Evolutionary conservation across 2,888 invertebrate species (phyloP), one percentile per base, ranked within the genome.

Genomic region (Tetranychus piercei): DNA sequence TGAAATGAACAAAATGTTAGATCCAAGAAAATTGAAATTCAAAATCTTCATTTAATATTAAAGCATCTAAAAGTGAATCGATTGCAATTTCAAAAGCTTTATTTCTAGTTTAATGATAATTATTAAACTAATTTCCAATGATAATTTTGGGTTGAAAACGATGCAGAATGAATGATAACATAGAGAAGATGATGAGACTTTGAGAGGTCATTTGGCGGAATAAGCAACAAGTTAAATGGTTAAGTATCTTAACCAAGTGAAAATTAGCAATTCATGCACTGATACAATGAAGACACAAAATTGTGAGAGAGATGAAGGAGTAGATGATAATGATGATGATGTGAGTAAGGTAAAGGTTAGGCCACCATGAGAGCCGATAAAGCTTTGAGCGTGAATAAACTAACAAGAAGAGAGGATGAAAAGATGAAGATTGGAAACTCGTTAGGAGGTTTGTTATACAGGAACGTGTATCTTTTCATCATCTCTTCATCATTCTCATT

Each of bases 311-410:
- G 55, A 55, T 55, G 55, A 55, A 55, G 55, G 55, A 55, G 55
- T 55, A 55, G 55, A 55, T 15, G 55, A 9, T 55, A 15, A 9
- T 55, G 55, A 45, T 45, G 45, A 45, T 45, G 45, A 55, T 55
- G 55, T 9, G 9, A 9, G 45, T 45, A 55, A 55, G 15, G 55
- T 55, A 55, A 55, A 55, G 55, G 55, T 55, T 55, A 55, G 55
- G 55, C 55, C 55, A 55, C 55, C 55, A 55, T 55, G 55, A 55
- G 55, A 55, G 55, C 55, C 55, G 55, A 55, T 55, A 55, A 55
- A 55, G 55, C 55, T 55, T 15, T 55, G 15, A 55, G 55, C 55
- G 55, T 55, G 55, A 55, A 55, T 15, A 55, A 15, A 55, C 15
- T 15, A 55, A 9, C 9, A 55, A 55, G 55, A 55, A 55, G 9